phyloP scores from a whole-genome alignment of 1,140 invertebrate genomes.

The Eupristina koningsbergeri region DNA sequence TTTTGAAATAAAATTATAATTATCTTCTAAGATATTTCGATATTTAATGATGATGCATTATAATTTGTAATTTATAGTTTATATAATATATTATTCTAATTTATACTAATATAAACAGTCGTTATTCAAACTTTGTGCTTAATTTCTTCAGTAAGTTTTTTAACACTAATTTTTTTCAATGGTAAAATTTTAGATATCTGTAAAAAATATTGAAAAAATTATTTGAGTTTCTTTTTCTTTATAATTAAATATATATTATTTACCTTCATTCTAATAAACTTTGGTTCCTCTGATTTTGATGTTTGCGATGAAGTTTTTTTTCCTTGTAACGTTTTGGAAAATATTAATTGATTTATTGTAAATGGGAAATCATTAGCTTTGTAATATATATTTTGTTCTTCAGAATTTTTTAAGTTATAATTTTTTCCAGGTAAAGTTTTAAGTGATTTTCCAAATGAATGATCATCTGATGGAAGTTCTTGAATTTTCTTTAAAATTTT shows the following conservation, averaged over 20 bases:
- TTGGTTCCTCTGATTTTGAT: background rate
- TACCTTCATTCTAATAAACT: constrained; percentile 25
- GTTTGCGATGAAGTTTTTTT: background rate
- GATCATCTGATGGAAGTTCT: background rate
- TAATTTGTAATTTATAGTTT: no score
- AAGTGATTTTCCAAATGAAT: background rate
- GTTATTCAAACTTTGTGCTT: background rate
- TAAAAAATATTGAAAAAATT: background rate
- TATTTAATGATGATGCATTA: background rate
- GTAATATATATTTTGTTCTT: background rate
- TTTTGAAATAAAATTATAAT: no score
- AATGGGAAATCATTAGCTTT: background rate
- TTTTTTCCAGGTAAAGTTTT: constrained; percentile 17
- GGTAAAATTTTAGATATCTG: constrained; percentile 2
- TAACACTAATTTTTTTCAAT: background rate
- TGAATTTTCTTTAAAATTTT: constrained; percentile 26
- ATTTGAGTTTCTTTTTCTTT: background rate
- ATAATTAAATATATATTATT: background rate
- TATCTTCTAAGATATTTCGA: background rate
- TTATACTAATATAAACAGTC: background rate
- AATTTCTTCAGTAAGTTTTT: background rate
- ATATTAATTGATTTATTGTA: background rate
- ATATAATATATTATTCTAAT: background rate
- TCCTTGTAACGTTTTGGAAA: background rate
- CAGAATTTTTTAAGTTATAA: constrained; percentile 11